These are phyloP conservation scores for Bolinopsis microptera DNA, from an alignment of 37 sponge, comb jelly and placozoan genomes.

Conservation along the genomic window DNA sequence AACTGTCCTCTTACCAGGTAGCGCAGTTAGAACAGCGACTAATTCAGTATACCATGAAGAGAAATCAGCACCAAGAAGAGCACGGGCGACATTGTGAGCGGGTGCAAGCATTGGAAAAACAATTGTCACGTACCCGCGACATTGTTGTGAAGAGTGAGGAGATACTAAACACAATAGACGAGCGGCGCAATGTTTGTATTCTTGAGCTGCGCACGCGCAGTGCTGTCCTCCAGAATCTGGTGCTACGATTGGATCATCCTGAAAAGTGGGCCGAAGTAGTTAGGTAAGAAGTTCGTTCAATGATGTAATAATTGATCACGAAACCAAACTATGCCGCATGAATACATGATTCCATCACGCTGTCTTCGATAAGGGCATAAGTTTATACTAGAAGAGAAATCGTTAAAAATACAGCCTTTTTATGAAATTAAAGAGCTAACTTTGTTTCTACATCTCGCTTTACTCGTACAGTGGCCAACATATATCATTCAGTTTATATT, in stretches of 20 bases:
- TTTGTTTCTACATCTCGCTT: no score
- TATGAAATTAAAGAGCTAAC: no score
- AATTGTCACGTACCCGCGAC: background rate
- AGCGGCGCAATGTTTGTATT: background rate
- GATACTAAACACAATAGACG: background rate
- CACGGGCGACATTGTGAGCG: background rate
- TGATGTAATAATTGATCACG: no score
- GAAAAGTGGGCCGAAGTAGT: background rate
- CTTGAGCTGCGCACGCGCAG: background rate
- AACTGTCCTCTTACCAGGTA: constrained; percentile 48
- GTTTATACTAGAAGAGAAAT: no score
- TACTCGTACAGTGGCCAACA: no score
- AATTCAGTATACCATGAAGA: constrained; percentile 11
- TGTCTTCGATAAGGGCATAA: no score
- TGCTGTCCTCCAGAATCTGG: background rate
- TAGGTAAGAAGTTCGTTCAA: no score
- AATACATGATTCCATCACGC: no score
- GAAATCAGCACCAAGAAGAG: constrained; percentile 8
- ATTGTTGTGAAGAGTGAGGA: background rate
- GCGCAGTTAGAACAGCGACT: constrained; percentile 57
- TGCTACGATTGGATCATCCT: background rate
- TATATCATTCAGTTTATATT: no score
- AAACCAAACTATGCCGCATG: no score
- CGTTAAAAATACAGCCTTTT: no score
- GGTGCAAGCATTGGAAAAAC: background rate